Conservation (phyloP, 1,140 invertebrate genomes). For the Venturia canescens region DNA sequence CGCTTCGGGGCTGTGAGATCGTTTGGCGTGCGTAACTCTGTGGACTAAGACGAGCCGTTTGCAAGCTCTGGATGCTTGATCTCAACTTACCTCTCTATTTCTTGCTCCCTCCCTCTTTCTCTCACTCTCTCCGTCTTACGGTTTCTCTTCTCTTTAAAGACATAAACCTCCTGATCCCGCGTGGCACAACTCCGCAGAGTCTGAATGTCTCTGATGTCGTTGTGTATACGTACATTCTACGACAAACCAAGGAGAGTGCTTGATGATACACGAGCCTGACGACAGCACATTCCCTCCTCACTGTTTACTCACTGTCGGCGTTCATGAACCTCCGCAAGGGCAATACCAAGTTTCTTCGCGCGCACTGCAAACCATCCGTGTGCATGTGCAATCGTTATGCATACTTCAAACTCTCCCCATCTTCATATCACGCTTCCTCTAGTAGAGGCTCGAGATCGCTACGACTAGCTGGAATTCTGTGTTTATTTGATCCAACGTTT, state of each 20-base stretch:
- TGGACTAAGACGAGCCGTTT: neutral
- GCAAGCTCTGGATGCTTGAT: neutral
- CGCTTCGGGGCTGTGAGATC: neutral
- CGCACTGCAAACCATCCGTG: neutral
- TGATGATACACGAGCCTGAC: neutral
- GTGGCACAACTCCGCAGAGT: neutral
- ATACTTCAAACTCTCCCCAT: neutral
- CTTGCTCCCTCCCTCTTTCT: neutral
- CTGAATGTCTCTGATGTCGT: conserved; percentile 7
- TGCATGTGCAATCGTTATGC: neutral
- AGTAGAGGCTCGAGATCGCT: neutral
- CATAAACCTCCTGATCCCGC: neutral
- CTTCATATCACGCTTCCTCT: neutral
- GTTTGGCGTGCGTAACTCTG: neutral
- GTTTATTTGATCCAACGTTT: neutral
- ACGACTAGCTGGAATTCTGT: neutral
- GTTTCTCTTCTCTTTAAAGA: neutral
- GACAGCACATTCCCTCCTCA: conserved; percentile 4
- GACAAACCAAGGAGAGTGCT: neutral
- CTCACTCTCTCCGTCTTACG: neutral
- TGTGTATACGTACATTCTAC: neutral
- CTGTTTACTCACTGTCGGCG: conserved; percentile 10
- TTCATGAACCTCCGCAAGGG: neutral
- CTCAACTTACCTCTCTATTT: neutral
- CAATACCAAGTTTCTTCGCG: neutral